Base-by-base conservation (phyloP, 2,888 invertebrate genomes). In the Andrena marginata region DNA sequence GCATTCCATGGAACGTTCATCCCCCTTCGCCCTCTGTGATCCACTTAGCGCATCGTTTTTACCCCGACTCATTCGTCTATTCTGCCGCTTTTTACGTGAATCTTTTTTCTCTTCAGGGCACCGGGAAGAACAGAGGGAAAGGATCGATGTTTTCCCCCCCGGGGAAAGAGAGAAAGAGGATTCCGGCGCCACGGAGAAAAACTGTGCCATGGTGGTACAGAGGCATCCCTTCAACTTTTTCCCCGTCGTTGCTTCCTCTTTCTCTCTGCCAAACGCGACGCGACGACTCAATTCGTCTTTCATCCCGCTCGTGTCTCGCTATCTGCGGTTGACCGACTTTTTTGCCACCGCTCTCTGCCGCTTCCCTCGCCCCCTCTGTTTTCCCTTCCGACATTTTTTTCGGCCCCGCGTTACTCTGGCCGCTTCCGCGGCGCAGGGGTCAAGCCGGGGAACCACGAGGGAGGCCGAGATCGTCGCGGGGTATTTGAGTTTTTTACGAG, bases 301-400 rank as follows among this genome's bases (percentile, higher is more conserved):
- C 78, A 68, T 71, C 69, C 70, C 78, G 48, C 49, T 59, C 65
- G 60, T 76, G 64, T 68, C 63, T 71, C 75, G 49, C 20, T 84
- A 78, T 84, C 84, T 89, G 90, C 83, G 88, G 90, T 89, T 84
- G 84, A 88, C 86, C 87, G 80, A 87, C 74, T 85, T 89, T 88
- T 90, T 89, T 87, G 72, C 86, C 84, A 86, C 81, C 80, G 65
- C 31, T 29, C 59, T 62, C 62, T 80, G 76, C 59, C 65, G 71
- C 63, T 68, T 77, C 69, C 75, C 56, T 62, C 77, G 49, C 75
- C 77, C 71, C 71, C 65, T 74, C 42, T 33, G 63, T 63, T 51
- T 67, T 75, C 76, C 63, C 65, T 49, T 62, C 23, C 63, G 60
- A 60, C 77, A 56, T 68, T 82, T 78, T 85, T 84, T 82, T 74